Conservation (phyloP, 2,113 vertebrate genomes). For the Lanius ludovicianus region DNA sequence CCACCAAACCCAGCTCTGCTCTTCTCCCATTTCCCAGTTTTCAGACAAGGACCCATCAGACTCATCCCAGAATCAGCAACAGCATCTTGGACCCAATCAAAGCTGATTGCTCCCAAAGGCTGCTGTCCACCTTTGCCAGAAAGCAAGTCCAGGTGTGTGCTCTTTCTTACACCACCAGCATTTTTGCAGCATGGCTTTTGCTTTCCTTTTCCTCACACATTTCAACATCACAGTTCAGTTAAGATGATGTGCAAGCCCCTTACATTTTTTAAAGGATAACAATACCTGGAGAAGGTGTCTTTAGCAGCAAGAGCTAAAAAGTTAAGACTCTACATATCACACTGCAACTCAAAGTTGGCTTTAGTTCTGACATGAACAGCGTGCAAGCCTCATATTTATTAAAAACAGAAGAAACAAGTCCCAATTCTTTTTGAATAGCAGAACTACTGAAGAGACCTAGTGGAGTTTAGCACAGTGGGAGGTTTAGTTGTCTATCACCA, state of each 20-base stretch:
- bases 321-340: neutral
- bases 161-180: neutral
- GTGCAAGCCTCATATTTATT: neutral
- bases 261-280: neutral
- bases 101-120: rapidly evolving
- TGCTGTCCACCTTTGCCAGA: neutral
- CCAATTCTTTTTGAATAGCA: slow-evolving; percentile 23
- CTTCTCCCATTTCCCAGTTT: neutral
- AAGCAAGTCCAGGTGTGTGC: neutral
- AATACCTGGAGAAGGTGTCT: neutral
- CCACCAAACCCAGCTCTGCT: neutral
- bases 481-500: slow-evolving; percentile 40
- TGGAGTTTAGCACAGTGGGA: slow-evolving; percentile 1
- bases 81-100: neutral
- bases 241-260: neutral
- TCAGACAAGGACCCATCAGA: neutral
- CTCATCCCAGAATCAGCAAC: neutral
- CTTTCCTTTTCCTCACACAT: neutral
- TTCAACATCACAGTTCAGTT: neutral
- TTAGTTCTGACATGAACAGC: slow-evolving; percentile 10
- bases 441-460: slow-evolving; percentile 24
- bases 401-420: slow-evolving; percentile 57
- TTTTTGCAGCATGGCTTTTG: neutral
- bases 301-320: neutral
- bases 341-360: neutral